phyloP scores from a whole-genome alignment of 2,113 vertebrate species.

The Leucosticte australis region DNA sequence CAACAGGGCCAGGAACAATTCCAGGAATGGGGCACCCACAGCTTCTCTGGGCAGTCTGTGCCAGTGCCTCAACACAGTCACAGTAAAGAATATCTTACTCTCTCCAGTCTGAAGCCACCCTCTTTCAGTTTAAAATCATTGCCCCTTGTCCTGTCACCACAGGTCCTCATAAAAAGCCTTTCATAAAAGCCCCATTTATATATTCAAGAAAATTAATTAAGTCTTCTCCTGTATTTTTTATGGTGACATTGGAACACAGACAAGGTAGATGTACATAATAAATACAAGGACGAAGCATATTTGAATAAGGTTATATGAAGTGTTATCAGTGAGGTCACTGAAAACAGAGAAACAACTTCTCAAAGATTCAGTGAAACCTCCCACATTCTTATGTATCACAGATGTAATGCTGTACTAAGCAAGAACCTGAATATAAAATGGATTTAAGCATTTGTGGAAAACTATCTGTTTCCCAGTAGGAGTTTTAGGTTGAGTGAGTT shows the following conservation, averaged over 20 bases:
- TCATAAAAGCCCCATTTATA: neutral
- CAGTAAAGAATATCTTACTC: neutral
- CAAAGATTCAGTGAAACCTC: neutral
- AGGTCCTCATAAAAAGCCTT: neutral
- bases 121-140: neutral
- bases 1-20: neutral
- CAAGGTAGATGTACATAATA: neutral
- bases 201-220: neutral
- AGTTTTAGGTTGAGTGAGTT: neutral
- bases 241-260: neutral
- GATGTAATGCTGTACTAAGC: neutral
- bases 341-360: neutral
- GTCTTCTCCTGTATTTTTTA: neutral
- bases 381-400: neutral
- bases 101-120: neutral
- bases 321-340: neutral
- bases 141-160: neutral
- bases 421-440: neutral
- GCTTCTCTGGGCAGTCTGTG: neutral
- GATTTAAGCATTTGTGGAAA: neutral
- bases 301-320: neutral
- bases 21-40: neutral
- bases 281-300: neutral
- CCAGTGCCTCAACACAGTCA: neutral
- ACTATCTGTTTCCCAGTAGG: neutral